Evolutionary conservation across 2,888 invertebrate genomes (phyloP).

Genomic region (Emmelina monodactyla): DNA sequence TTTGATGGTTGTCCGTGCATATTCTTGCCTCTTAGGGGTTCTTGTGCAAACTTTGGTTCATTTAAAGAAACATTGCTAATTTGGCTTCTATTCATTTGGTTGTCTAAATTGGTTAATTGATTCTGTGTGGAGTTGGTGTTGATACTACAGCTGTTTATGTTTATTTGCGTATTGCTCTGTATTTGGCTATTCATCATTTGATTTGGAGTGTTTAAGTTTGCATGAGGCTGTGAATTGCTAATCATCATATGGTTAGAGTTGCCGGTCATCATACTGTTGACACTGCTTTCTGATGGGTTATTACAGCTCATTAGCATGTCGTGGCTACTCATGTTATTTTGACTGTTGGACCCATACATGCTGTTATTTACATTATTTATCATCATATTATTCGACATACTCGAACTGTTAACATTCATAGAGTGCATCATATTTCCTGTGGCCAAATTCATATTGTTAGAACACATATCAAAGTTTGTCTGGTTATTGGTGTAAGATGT

Average conservation of each 20-base stretch:
- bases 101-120: constrained; percentile 41
- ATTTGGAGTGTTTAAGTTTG: constrained; percentile 37
- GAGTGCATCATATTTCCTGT: constrained; percentile 47
- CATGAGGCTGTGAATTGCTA: constrained; percentile 40
- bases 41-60: constrained; percentile 46
- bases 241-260: constrained; percentile 50
- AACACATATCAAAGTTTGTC: constrained; percentile 46
- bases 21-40: constrained; percentile 47
- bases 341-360: constrained; percentile 37
- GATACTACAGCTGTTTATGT: constrained; percentile 51
- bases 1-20: constrained; percentile 43
- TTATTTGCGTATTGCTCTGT: constrained; percentile 38
- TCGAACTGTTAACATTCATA: constrained; percentile 43
- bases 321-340: constrained; percentile 40
- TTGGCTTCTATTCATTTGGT: constrained; percentile 34
- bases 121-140: constrained; percentile 33
- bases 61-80: constrained; percentile 29
- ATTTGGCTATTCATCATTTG: constrained; percentile 39
- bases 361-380: constrained; percentile 39
- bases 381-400: constrained; percentile 47
- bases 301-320: constrained; percentile 55
- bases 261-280: constrained; percentile 39
- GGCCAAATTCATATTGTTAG: constrained; percentile 42
- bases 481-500: constrained; percentile 43
- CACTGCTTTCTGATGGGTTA: constrained; percentile 41